Conservation (phyloP, 1,140 invertebrate species). For the Alviniconcha marisindica region DNA sequence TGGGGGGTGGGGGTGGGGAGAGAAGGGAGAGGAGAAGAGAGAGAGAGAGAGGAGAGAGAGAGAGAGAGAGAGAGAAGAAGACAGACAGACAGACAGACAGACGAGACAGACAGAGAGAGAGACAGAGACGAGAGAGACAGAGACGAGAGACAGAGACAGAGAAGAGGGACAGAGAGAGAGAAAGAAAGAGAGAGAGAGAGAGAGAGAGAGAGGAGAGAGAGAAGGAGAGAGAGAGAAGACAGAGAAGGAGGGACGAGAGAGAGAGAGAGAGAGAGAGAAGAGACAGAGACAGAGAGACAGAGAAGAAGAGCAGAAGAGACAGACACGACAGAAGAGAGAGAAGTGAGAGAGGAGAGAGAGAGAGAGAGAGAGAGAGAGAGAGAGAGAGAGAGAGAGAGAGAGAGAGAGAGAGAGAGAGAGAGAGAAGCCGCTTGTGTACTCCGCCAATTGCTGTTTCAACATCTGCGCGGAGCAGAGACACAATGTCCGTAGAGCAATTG, state of each 20-base stretch:
- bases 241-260: not conserved
- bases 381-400: slow-evolving; percentile 4
- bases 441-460: no score
- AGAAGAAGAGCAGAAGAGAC: not conserved
- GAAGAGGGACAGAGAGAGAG: not conserved
- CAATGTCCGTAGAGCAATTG: no score
- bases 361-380: not conserved
- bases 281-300: not conserved
- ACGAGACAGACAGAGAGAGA: no score
- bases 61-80: no score
- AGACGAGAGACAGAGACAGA: no score
- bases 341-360: not conserved
- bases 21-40: no score
- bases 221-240: not conserved
- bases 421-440: no score
- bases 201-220: not conserved
- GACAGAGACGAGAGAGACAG: no score
- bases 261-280: not conserved
- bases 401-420: not conserved
- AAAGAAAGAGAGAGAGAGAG: not conserved
- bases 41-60: no score
- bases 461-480: no score
- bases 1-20: no score
- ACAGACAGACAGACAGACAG: no score
- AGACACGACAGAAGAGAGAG: not conserved